Evolutionary conservation across 2,797 vertebrate genomes (phyloP), one percentile per base, ranked within the genome.

Genomic region (Megaceryle alcyon): DNA sequence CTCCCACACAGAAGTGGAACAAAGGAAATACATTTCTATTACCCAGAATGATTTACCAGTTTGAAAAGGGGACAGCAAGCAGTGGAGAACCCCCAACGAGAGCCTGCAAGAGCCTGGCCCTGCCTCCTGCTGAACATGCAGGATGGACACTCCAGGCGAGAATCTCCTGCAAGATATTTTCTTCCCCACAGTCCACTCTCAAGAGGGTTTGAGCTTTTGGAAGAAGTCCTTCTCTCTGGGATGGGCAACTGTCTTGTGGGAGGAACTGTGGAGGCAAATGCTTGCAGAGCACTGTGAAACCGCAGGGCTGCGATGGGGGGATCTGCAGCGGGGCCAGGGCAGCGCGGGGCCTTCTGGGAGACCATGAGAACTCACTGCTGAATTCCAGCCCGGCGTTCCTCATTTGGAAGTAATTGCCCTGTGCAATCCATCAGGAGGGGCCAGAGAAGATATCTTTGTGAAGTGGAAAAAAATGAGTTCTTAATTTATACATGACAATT

Each of bases 401-500:
- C 92, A 70, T 92, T 93, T 94, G 90, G 88, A 95, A 95, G 66
- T 39, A 69, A 94, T 86, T 78, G 92, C 66, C 84, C 91, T 3
- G 7, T 20, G 43, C 86, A 79, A 95, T 90, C 88, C 88, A 54
- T 88, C 94, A 88, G 78, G 57, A 92, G 88, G 54, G 69, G 51
- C 86, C 81, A 51, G 60, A 61, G 75, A 41, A 94, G 79, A 92
- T 63, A 94, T 69, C 93, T 94, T 56, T 81, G 88, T 78, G 82
- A 92, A 96, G 85, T 72, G 85, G 93, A 92, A 96, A 94, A 86
- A 96, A 97, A 44, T 0, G 3, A 95, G 91, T 88, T 92, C 86
- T 88, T 95, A 72, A 96, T 96, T 94, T 93, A 87, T 86, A 83
- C 31, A 87, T 54, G 86, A 96, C 88, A 93, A 93, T 95, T 96